These are phyloP conservation scores for Cryptotermes secundus DNA, from an alignment of 1,140 invertebrate species.

Conservation along the genomic window DNA sequence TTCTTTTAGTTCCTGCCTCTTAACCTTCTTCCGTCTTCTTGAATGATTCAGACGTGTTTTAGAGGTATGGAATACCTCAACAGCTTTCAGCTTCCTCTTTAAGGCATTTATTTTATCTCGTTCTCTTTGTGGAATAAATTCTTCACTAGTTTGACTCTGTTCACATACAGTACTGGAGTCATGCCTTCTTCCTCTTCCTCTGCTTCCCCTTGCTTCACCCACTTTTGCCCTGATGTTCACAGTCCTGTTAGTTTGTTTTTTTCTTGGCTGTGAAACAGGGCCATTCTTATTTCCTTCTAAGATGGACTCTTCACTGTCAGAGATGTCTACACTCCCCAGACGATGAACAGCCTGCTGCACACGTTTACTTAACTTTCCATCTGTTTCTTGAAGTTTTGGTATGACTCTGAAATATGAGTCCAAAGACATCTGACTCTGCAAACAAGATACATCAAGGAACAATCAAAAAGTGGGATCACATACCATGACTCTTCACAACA, in stretches of 20 bases:
- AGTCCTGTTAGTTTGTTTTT: constrained; percentile 34
- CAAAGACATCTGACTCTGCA: constrained; percentile 65
- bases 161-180: constrained; percentile 27
- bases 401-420: constrained; percentile 70
- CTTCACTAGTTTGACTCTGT: constrained; percentile 44
- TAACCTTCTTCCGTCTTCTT: constrained; percentile 49
- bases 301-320: constrained; percentile 38
- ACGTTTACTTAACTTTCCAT: constrained; percentile 71
- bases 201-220: constrained; percentile 38
- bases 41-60: constrained; percentile 58
- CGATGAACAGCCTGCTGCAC: constrained; percentile 69
- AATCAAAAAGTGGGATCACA: too few relatives aligned
- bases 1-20: constrained; percentile 55
- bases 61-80: constrained; percentile 70
- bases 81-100: constrained; percentile 71
- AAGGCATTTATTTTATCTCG: constrained; percentile 61
- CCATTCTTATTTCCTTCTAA: constrained; percentile 32
- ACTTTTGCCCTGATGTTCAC: constrained; percentile 33
- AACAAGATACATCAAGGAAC: constrained; percentile 13
- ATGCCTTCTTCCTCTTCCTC: constrained; percentile 26
- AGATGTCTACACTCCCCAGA: constrained; percentile 48
- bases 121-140: constrained; percentile 73
- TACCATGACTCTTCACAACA: background rate
- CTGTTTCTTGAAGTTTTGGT: constrained; percentile 42
- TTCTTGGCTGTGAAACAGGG: constrained; percentile 38